These are phyloP conservation scores for Ancistrus triradiatus DNA, from an alignment of 2,113 vertebrate species.

Conservation along the genomic window DNA sequence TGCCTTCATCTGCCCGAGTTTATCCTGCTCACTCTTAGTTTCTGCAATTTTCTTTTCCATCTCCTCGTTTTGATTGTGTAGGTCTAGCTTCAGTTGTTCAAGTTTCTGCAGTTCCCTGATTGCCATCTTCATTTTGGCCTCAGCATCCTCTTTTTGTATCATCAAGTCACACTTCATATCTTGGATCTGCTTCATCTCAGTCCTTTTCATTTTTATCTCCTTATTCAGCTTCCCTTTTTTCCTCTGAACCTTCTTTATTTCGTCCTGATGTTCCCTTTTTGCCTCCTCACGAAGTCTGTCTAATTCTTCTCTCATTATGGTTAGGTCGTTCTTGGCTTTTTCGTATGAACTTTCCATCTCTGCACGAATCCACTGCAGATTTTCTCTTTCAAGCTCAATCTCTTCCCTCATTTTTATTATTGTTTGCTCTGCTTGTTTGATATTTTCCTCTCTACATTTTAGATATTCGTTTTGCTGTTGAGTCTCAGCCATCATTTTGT, in stretches of 20 bases:
- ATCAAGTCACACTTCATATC: constrained; percentile 47
- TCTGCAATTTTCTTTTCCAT: constrained; percentile 8
- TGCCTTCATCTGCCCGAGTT: constrained; percentile 18
- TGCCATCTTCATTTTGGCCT: constrained; percentile 23
- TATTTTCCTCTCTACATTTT: constrained; percentile 34
- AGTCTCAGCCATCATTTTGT: constrained; percentile 35
- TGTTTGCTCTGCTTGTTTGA: constrained; percentile 15
- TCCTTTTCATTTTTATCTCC: constrained; percentile 38
- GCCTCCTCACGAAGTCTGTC: constrained; percentile 37
- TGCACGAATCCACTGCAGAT: constrained; percentile 11
- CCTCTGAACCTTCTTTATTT: constrained; percentile 11
- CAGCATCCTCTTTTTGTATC: constrained; percentile 34
- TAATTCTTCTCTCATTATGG: constrained; percentile 15
- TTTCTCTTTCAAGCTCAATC: constrained; percentile 21
- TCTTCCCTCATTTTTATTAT: constrained; percentile 35
- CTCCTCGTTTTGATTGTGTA: constrained; percentile 28
- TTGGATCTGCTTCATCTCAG: constrained; percentile 51
- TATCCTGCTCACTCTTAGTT: constrained; percentile 18
- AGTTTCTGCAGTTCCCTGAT: constrained; percentile 26
- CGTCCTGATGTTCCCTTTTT: constrained; percentile 27
- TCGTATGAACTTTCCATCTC: constrained; percentile 20
- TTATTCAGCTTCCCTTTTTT: constrained; percentile 23
- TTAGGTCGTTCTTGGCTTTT: constrained; percentile 27
- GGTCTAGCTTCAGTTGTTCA: constrained; percentile 35
- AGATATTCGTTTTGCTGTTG: constrained; percentile 47